phyloP scores from a whole-genome alignment of 2,797 vertebrate genomes.

The Chaetodon trifasciatus region DNA sequence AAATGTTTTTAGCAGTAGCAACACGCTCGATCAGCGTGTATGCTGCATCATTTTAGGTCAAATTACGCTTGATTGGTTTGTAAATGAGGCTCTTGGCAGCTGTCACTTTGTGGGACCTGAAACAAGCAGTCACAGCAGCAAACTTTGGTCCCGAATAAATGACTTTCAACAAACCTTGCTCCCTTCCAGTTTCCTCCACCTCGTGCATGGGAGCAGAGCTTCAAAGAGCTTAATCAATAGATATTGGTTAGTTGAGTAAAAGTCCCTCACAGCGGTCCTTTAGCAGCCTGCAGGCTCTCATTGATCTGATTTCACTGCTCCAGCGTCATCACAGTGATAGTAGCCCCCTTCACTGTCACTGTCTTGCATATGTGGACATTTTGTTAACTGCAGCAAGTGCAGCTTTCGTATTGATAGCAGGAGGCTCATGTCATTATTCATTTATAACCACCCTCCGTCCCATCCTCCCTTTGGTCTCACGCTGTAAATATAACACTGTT shows the following conservation, averaged over 20 bases:
- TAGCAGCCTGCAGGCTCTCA: not conserved
- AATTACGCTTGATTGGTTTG: not conserved
- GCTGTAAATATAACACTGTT: constrained; percentile 67
- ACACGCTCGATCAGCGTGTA: not conserved
- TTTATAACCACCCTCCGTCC: constrained; percentile 59
- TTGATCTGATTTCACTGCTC: not conserved
- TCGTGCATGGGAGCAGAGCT: not conserved
- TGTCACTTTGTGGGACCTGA: not conserved
- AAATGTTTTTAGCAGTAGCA: not conserved
- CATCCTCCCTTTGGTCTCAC: constrained; percentile 45
- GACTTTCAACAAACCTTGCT: not conserved
- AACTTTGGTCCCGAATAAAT: not conserved
- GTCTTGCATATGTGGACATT: constrained; percentile 23
- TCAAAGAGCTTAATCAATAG: not conserved
- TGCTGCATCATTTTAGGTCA: not conserved
- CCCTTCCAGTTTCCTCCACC: not conserved
- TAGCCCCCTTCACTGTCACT: constrained; percentile 10
- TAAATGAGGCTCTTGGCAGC: not conserved
- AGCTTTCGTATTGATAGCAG: constrained; percentile 36
- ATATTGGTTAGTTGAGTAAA: not conserved
- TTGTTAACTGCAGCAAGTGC: constrained; percentile 20
- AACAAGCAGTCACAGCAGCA: not conserved
- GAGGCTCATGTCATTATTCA: constrained; percentile 65
- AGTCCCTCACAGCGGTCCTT: not conserved
- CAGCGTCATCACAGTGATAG: constrained; percentile 9